Conservation (phyloP, 1,140 invertebrate genomes). For the Drosophila kohkoa region DNA sequence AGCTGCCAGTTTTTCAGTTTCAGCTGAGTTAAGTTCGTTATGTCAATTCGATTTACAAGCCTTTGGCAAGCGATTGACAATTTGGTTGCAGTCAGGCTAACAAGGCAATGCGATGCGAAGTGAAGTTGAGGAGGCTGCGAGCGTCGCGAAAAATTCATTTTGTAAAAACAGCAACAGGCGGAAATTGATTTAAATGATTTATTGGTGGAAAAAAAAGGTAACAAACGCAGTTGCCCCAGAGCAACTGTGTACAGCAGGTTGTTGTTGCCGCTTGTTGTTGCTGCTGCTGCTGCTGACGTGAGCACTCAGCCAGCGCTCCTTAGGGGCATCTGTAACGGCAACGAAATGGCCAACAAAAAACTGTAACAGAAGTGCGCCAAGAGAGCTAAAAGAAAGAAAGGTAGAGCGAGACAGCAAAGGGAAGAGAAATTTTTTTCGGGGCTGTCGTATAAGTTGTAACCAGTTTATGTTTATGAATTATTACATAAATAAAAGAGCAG, state of each 20-base stretch:
- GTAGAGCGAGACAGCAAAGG: neutral
- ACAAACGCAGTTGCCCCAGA: slow-evolving; percentile 40
- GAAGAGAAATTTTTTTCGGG: neutral
- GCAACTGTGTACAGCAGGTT: slow-evolving; percentile 56
- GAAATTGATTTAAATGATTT: slow-evolving; percentile 83
- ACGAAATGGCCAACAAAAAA: slow-evolving; percentile 56
- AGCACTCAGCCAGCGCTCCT: slow-evolving; percentile 47
- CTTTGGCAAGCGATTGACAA: slow-evolving; percentile 77
- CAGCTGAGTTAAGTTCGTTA: slow-evolving; percentile 67
- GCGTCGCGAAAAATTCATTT: slow-evolving; percentile 52
- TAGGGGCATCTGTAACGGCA: slow-evolving; percentile 58
- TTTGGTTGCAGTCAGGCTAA: slow-evolving; percentile 49
- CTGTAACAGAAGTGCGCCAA: slow-evolving; percentile 42
- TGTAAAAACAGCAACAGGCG: slow-evolving; percentile 63
- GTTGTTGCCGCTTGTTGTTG: slow-evolving; percentile 30
- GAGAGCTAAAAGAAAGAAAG: neutral
- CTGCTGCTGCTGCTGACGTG: slow-evolving; percentile 20
- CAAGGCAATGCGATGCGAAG: neutral
- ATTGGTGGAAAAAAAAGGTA: slow-evolving; percentile 57
- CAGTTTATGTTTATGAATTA: neutral
- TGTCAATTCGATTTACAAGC: slow-evolving; percentile 80
- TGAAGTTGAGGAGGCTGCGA: slow-evolving; percentile 12
- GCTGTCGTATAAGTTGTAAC: neutral
- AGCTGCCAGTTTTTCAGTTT: neutral
- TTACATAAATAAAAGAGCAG: slow-evolving; percentile 1